phyloP scores from a whole-genome alignment of 2,113 vertebrate genomes.

The Pomatostomus ruficeps region DNA sequence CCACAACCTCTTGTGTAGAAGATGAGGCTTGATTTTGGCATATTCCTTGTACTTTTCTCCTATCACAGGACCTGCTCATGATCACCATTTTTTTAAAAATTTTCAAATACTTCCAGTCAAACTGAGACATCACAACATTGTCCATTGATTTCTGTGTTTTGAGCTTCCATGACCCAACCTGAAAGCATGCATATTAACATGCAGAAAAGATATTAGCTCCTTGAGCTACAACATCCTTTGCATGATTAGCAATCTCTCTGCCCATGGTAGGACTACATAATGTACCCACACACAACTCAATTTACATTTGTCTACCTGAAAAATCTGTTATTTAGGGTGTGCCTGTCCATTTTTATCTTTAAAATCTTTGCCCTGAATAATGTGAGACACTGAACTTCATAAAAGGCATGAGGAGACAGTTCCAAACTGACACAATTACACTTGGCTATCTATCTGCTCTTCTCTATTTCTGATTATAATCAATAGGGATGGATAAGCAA shows the following conservation, averaged over 20 bases:
- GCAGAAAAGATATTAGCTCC: neutral
- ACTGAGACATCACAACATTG: neutral
- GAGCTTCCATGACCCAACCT: neutral
- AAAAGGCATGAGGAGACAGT: fast-evolving
- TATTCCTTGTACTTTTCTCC: neutral
- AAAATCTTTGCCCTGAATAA: neutral
- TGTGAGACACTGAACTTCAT: neutral
- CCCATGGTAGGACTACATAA: neutral
- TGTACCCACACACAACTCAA: neutral
- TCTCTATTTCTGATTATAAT: neutral
- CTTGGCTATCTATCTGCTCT: neutral
- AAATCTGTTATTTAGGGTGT: neutral
- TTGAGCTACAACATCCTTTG: neutral
- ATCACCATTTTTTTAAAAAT: neutral
- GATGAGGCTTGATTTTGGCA: neutral
- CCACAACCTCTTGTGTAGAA: neutral
- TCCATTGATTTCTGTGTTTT: neutral
- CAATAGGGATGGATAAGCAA: neutral
- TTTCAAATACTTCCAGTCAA: neutral
- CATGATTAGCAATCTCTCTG: neutral
- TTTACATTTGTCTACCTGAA: neutral
- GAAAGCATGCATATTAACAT: neutral
- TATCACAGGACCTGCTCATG: neutral
- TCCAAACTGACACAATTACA: neutral
- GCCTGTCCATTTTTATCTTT: neutral